Evolutionary conservation across 2,888 invertebrate genomes (phyloP), one percentile per base, ranked within the genome.

Genomic region (Pristionchus maxplancki): DNA sequence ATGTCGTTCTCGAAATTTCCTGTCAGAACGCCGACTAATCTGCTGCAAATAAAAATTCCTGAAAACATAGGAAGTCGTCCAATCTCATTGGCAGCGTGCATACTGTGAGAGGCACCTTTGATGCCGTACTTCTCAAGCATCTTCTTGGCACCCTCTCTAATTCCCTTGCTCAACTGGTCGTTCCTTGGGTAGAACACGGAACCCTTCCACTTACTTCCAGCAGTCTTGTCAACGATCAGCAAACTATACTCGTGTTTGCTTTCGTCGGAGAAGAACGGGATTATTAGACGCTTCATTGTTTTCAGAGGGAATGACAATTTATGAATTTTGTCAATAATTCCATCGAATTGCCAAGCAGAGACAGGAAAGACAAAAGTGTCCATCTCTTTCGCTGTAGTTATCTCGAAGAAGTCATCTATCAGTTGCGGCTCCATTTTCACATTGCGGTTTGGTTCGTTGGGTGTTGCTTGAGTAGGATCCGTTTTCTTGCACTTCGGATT

Each of bases 351-450:
- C 71, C 71, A 71, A 40, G 71, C 71, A 15, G 71, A 20, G 37
- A 71, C 71, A 71, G 78, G 78, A 44, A 78, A 78, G n/a, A 78
- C 8, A 44, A 78, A 78, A 44, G 44, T 13, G 17, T 44, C 44
- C 17, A 24, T 78, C 2, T 78, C 78, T n/a, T 78, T 40, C 15
- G n/a, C 78, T 34, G 15, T 44, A 4, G 9, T 44, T 44, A 44
- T 44, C 78, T 78, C 78, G n/a, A 44, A 78, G 28, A 78, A 78
- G 2, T 44, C 44, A 44, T 78, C 78, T 9, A 78, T 78, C 28
- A 44, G 15, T 15, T 78, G 44, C 44, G 44, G 40, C 24, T 40
- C 34, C 78, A 78, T 78, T 13, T n/a, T n/a, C 78, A 78, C 28
- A 11, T 78, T 40, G 4, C 17, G 1, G 24, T 4, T 20, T 3